A percentile compares a stretch with the other conserved stretches of the same genome.
Conservation (phyloP, 2,797 vertebrate species). For the Ctenopoma kingsleyae region DNA sequence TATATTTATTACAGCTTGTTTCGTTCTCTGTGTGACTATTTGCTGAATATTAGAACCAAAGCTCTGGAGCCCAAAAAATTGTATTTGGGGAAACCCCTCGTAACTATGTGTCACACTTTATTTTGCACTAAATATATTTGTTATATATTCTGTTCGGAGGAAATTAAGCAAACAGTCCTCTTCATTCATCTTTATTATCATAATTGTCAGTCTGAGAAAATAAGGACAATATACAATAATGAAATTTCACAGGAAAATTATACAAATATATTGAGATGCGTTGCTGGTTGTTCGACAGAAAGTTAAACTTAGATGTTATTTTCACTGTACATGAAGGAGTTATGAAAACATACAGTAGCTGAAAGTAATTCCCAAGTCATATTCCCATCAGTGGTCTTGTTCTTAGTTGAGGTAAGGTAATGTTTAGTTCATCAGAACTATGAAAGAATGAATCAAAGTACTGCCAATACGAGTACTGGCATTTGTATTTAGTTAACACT, state of each 20-base stretch:
- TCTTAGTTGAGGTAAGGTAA: conserved; percentile 77
- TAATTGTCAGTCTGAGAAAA: conserved; percentile 69
- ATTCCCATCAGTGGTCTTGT: conserved; percentile 60
- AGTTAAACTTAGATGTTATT: conserved; percentile 60
- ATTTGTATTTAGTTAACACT: conserved; percentile 60
- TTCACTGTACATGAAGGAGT: conserved; percentile 70
- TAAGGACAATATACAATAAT: conserved; percentile 63
- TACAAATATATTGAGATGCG: conserved; percentile 81
- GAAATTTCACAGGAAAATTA: conserved; percentile 68
- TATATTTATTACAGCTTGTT: too few species aligned
- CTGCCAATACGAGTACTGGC: conserved; percentile 45
- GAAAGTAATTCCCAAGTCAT: conserved; percentile 62
- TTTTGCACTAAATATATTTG: conserved; percentile 1
- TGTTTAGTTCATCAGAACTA: conserved; percentile 73
- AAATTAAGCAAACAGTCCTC: conserved; percentile 35
- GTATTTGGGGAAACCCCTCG: too few species aligned
- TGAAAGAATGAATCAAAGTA: conserved; percentile 66
- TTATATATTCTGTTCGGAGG: conserved; percentile 11
- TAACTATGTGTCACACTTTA: not conserved
- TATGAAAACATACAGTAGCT: conserved; percentile 69
- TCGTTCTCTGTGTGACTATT: too few species aligned
- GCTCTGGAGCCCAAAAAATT: not conserved
- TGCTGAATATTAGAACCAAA: too few species aligned
- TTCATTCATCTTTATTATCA: conserved; percentile 74
- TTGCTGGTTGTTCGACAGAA: conserved; percentile 71